Evolutionary conservation across 2,113 vertebrate genomes (phyloP), one percentile per base, ranked within the genome.

Genomic region (Condylura cristata): DNA sequence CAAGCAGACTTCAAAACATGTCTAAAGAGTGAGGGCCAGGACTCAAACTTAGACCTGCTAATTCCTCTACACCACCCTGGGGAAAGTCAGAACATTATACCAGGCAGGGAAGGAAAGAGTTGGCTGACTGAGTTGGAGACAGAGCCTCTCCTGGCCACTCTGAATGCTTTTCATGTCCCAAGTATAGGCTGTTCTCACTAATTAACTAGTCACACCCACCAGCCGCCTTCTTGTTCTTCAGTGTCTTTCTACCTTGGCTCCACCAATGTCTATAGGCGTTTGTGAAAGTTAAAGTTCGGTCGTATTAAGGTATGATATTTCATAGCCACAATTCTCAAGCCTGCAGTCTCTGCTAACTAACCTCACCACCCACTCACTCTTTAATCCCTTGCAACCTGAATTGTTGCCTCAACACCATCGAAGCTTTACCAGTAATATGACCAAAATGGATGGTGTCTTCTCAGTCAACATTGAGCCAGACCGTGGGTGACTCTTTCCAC

Each of bases 101-200:
- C 26, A 16, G 91, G 41, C 24, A 65, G 30, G 89, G 56, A 34
- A 94, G 51, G 30, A 81, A 6, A 82, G 14, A 76, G 6, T 37
- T 4, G 26, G 17, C 92, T 37, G 11, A 90, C 37, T 86, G 81
- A 83, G 48, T 14, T 88, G 96, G 95, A 96, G 80, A 39, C 24
- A 82, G 51, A 94, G 32, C 53, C 72, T 44, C 74, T 86, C 44
- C 58, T 26, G 65, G 72, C 83, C 41, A 24, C 61, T 18, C 34
- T 48, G 61, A 76, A 70, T 2, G 46, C 41, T 72, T 90, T 86
- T 79, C 58, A 26, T 37, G 74, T 51, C 56, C 48, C 53, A 24
- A 34, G 39, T 16, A 56, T 3, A 51, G 30, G 22, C 70, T 28
- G 5, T 79, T 83, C 60, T 86, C 75, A 9, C 56, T 75, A 56